Base-by-base conservation (phyloP, 2,113 vertebrate species). In the Onychostoma macrolepis region DNA sequence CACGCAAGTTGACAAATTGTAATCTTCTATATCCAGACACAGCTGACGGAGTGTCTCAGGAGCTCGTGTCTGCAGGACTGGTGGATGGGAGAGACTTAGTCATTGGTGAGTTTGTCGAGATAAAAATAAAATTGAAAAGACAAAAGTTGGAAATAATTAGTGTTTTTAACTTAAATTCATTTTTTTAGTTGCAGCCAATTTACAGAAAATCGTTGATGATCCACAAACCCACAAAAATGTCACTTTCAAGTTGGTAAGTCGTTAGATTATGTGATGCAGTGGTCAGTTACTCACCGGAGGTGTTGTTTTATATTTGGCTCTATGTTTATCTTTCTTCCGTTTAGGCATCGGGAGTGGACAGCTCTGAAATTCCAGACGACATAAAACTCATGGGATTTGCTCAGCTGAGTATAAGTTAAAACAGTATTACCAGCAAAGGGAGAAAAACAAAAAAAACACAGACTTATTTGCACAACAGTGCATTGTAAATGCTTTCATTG, bases 181-280 rank as follows among this genome's bases (percentile, higher is more conserved):
- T 74, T 88, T 96, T 96, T 88, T 94, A 99, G 98, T 99, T 96
- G 98, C 98, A 94, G 98, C 98, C 91, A 99, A 99, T 94, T 95
- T 99, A 94, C 98, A 98, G 96, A 99, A 99, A 94, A 99, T 99
- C 94, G 97, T 99, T 85, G 98, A 99, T 90, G 97, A 98, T 92
- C 98, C 98, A 92, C 97, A 97, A 92, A 93, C 95, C 89, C 97
- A 98, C 93, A 96, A 96, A 96, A 98, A 98, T 88, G 97, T 99
- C 94, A 99, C 97, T 93, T 99, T 99, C 94, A 99, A 96, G 93
- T 96, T 99, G 98, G 98, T 99, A 96, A 95, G 97, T 92, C 21
- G n/a, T 12, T 58, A 26, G 6, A 17, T 69, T 17, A 36, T 33
- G 36, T 41, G 71, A 24, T 43, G 4, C 53, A 11, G 6, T 19